These are phyloP conservation scores for Rhinoptilus africanus DNA, from an alignment of 2,113 vertebrate species.

Conservation along the genomic window DNA sequence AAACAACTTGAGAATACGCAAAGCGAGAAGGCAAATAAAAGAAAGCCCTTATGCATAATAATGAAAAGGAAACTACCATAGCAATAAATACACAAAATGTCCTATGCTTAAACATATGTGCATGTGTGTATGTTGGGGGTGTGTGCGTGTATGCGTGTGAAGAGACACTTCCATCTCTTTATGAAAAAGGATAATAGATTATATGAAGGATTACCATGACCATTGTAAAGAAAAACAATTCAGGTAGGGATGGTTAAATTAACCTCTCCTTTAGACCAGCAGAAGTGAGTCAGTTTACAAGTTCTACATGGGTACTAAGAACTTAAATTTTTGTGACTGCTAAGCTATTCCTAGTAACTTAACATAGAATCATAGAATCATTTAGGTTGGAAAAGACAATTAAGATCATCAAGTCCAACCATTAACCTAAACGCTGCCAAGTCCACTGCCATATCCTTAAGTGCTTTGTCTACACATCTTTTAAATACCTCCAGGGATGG, in stretches of 20 bases:
- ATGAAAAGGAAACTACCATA: background rate
- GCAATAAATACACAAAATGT: background rate
- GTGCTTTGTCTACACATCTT: background rate
- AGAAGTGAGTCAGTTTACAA: background rate
- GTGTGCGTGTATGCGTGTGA: accelerated
- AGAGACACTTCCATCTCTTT: background rate
- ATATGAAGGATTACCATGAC: background rate
- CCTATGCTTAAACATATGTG: background rate
- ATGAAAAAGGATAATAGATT: background rate
- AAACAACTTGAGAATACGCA: background rate
- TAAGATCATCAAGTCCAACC: background rate
- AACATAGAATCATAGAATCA: background rate
- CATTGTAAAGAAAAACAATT: background rate
- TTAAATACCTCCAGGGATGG: background rate
- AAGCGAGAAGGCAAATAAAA: background rate
- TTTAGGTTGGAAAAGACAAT: background rate
- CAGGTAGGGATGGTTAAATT: background rate
- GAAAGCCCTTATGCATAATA: background rate
- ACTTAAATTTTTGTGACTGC: background rate
- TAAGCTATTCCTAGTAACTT: background rate
- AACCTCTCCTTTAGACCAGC: background rate
- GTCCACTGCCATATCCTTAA: background rate
- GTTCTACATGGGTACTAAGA: background rate
- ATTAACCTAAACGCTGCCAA: background rate
- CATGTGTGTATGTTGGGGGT: too few species aligned